Evolutionary conservation across 2,113 vertebrate genomes (phyloP).

Genomic region (Panthera leo): DNA sequence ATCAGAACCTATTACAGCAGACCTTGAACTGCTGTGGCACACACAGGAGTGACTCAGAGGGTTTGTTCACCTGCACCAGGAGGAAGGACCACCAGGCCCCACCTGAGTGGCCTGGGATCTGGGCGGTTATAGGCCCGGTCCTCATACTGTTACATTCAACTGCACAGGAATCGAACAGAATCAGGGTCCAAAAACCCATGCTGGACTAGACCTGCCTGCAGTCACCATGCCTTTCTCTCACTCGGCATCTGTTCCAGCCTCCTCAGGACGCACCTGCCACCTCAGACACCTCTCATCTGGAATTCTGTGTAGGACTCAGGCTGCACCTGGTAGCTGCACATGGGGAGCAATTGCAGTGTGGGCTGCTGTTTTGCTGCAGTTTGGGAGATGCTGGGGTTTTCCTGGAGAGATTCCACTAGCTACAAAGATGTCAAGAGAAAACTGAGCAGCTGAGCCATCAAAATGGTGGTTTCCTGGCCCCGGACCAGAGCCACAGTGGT

Average conservation of each 20-base stretch:
- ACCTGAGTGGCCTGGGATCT: not conserved
- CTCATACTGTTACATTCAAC: not conserved
- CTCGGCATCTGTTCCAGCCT: not conserved
- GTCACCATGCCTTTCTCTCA: not conserved
- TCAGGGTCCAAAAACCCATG: not conserved
- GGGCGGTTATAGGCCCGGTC: not conserved
- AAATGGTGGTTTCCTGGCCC: not conserved
- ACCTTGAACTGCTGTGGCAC: not conserved
- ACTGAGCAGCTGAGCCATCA: not conserved
- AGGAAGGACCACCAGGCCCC: not conserved
- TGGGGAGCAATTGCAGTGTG: not conserved
- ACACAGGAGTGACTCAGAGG: not conserved
- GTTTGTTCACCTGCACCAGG: not conserved
- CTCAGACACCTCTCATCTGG: not conserved
- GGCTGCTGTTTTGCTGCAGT: not conserved
- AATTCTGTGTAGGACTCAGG: not conserved
- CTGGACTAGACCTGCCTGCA: not conserved
- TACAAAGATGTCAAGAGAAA: not conserved
- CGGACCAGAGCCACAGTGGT: not conserved
- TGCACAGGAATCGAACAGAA: not conserved
- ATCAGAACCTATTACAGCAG: not conserved
- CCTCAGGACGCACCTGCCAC: not conserved
- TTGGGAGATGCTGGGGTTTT: not conserved
- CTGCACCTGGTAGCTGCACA: not conserved
- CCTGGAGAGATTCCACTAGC: not conserved